Evolutionary conservation across 2,888 invertebrate genomes (phyloP), one percentile per base, ranked within the genome.

Genomic region (Polietes domitor): DNA sequence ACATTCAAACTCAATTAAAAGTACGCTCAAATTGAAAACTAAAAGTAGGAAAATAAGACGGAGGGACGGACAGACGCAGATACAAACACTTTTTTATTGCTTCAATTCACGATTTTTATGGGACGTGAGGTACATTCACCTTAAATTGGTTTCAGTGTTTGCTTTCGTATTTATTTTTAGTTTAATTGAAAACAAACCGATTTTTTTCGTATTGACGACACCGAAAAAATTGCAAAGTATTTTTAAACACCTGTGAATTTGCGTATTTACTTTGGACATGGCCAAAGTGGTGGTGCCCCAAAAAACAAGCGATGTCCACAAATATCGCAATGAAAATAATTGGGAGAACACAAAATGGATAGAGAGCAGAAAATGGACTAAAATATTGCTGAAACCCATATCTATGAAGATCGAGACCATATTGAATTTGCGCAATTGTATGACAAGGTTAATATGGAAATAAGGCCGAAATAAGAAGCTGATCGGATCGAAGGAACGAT

Each of bases 1-100:
- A 53, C 53, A 70, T 78, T 58, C 24, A 58, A 17, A 53, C 24
- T 70, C 68, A 80, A 76, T 80, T 77, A 17, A 73, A 83, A 72
- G 37, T 37, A 28, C 77, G 77, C 65, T 77, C 6, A 41, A 68
- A 37, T 41, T 65, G 65, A 65, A 68, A 68, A 43, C 41, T 37
- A 12, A 15, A 21, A 0, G n/a, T 0, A 43, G 19, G 26, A 61
- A 26, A 63, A 4, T 19, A 37, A 68, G 43, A 15, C n/a, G 28
- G 4, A 63, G 28, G 19, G 41, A 65, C 12, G 37, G 15, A 41
- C n/a, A 12, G 9, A 37, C 37, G 37, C 10, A 37, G 37, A 37
- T 7, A 19, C 65, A 65, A 65, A 68, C 43, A 43, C 63, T 43
- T 21, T n/a, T 43, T 68, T 41, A 43, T 68, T 24, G 61, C 15